Base-by-base conservation (phyloP, 2,888 invertebrate species). In the Odontocolon sp. region DNA sequence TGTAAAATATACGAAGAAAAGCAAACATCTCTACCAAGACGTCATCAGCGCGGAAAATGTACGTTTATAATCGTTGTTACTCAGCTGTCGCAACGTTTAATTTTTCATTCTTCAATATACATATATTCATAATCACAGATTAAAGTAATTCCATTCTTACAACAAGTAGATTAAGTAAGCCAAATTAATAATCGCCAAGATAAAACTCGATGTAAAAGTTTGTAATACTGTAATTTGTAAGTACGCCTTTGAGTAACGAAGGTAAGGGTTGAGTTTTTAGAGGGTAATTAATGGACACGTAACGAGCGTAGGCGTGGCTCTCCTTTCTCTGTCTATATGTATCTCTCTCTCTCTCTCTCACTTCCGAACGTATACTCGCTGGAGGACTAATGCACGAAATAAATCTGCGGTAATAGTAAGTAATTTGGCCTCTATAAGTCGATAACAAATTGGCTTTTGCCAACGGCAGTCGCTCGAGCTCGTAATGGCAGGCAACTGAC, bases 361-460 rank as follows among this genome's bases (percentile, higher is more conserved):
- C n/a, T n/a, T n/a, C n/a, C n/a, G n/a, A n/a, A n/a, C 56, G 64
- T 52, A 54, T 69, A 63, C 68, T 59, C 57, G 72, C 70, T 66
- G 68, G 64, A 14, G 76, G 78, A 83, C 88, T 90, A 90, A 90
- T 90, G 89, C 82, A 87, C 80, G 87, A 87, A 89, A 90, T 90
- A 90, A 90, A 90, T 90, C 90, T 90, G 88, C 86, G 88, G 88
- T 90, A 90, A 90, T 90, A 88, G 90, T 89, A 89, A 90, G 90
- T 89, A 89, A 87, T 87, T 88, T 88, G 86, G 87, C 86, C 88
- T 64, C 77, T 87, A 88, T 90, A 90, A 90, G 89, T 90, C 90
- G 90, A 90, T 90, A 90, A 90, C 89, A 90, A 90, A 90, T 90
- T 88, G 90, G 86, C 85, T 88, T 70, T 88, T 87, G 87, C 88